Conservation (phyloP, 2,797 vertebrate species). For the Lacerta agilis region DNA sequence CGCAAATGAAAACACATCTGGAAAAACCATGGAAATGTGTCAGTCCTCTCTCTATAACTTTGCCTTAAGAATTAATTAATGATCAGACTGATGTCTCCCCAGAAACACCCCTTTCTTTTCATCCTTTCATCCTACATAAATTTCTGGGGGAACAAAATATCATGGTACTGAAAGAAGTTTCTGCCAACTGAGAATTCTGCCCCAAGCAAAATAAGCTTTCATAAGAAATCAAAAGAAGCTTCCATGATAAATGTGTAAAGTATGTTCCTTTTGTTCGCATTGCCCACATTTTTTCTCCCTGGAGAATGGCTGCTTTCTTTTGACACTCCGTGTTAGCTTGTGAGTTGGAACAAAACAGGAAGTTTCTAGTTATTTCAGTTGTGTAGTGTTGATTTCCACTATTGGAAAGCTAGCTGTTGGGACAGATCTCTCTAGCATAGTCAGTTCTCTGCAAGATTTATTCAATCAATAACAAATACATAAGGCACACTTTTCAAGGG, state of each 20-base stretch:
- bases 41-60: slow-evolving; percentile 31
- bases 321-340: neutral
- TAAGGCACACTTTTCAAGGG: neutral
- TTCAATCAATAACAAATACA: slow-evolving; percentile 27
- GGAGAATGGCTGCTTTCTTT: neutral
- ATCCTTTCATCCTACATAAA: neutral
- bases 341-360: neutral
- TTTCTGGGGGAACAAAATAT: slow-evolving; percentile 20
- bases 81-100: slow-evolving; percentile 27
- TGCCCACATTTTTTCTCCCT: slow-evolving; percentile 6
- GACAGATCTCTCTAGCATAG: slow-evolving; percentile 25
- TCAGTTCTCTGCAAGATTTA: slow-evolving; percentile 2
- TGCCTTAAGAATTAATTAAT: slow-evolving; percentile 39
- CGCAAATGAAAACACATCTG: slow-evolving; percentile 7
- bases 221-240: neutral
- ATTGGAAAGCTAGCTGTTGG: neutral
- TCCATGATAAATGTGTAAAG: slow-evolving; percentile 7
- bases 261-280: neutral
- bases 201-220: slow-evolving; percentile 17
- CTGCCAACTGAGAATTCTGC: neutral
- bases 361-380: slow-evolving; percentile 2
- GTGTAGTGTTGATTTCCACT: neutral
- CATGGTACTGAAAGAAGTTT: neutral
- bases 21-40: slow-evolving; percentile 18
- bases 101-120: slow-evolving; percentile 14